Base-by-base conservation (phyloP, 2,797 vertebrate genomes). In the Neoniphon sammara region DNA sequence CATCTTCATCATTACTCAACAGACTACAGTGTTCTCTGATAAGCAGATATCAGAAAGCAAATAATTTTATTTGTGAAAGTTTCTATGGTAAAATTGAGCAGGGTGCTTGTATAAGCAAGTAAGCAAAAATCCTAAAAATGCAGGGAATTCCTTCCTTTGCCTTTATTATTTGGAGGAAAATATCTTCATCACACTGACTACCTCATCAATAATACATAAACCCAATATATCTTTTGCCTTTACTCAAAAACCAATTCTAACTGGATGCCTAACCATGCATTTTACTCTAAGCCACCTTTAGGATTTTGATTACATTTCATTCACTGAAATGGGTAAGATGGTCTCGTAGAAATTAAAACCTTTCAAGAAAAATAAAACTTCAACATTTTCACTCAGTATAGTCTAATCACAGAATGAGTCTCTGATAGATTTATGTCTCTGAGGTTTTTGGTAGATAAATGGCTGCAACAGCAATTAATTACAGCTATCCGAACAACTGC, bases 221-320 rank as follows among this genome's bases (percentile, higher is more conserved):
- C 18, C 73, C 27, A 31, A 18, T 36, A 30, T 56, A 23, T 70
- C 39, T 70, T 27, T 84, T 84, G 55, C 27, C 62, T 64, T 66
- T 49, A 31, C 67, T 73, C 66, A 80, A 65, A 81, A 70, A 69
- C 50, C 76, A 25, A 83, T 78, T 75, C 46, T 68, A 70, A 82
- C 86, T 71, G 84, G 61, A 75, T 52, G 53, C 54, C 49, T 80
- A 82, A 84, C 76, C 69, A 82, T 81, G 75, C 76, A 71, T 87
- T 87, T 87, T 56, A 83, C 88, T 82, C 23, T 34, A 54, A 63
- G 62, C 65, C 69, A 34, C 67, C 23, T 5, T 58, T 63, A 61
- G 75, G 81, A 89, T 87, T 27, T 80, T 78, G 76, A 81, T 84
- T 81, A 62, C 66, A 61, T 75, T 73, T 81, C 50, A 76, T 85